A percentile compares a stretch with the other conserved stretches of the same genome.
These are phyloP conservation scores for Dorcus parallelipipedus DNA, from an alignment of 2,888 invertebrate genomes.

Conservation along the genomic window DNA sequence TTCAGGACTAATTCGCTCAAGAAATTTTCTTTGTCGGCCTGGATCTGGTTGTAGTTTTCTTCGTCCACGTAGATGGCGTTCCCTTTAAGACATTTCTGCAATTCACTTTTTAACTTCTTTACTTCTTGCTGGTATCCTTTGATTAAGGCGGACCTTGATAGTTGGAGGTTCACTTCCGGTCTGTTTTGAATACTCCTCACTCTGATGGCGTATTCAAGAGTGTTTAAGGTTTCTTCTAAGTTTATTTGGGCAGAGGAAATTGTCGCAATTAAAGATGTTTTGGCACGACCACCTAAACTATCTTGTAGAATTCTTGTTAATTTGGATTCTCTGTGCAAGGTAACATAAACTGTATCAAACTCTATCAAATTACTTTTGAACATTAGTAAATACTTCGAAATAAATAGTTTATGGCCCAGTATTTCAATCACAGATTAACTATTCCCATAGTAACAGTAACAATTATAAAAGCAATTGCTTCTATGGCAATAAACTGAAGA, in stretches of 20 bases:
- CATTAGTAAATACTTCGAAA: not conserved
- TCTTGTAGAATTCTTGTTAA: slow-evolving; percentile 93
- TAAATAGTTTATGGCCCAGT: too few relatives aligned
- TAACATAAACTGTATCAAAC: too few relatives aligned
- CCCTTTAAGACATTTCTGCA: slow-evolving; percentile 81
- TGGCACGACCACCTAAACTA: slow-evolving; percentile 92
- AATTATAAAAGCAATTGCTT: too few relatives aligned
- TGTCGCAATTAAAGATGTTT: slow-evolving; percentile 96
- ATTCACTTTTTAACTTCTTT: slow-evolving; percentile 79
- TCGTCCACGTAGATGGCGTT: slow-evolving; percentile 85
- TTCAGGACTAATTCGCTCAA: slow-evolving; percentile 68
- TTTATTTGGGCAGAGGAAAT: slow-evolving; percentile 86
- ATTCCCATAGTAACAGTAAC: too few relatives aligned
- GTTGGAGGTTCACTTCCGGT: slow-evolving; percentile 90
- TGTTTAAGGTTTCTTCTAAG: slow-evolving; percentile 90
- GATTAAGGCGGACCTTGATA: slow-evolving; percentile 77
- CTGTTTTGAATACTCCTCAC: slow-evolving; percentile 92
- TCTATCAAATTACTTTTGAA: too few relatives aligned
- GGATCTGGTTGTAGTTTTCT: slow-evolving; percentile 76
- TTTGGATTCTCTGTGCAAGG: slow-evolving; percentile 79
- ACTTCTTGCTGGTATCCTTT: slow-evolving; percentile 89
- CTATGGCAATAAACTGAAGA: too few relatives aligned
- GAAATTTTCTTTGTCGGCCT: slow-evolving; percentile 61
- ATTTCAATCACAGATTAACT: too few relatives aligned
- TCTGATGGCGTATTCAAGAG: slow-evolving; percentile 90